These are phyloP conservation scores for Nebria ingens DNA, from an alignment of 1,140 invertebrate genomes.

Conservation along the genomic window DNA sequence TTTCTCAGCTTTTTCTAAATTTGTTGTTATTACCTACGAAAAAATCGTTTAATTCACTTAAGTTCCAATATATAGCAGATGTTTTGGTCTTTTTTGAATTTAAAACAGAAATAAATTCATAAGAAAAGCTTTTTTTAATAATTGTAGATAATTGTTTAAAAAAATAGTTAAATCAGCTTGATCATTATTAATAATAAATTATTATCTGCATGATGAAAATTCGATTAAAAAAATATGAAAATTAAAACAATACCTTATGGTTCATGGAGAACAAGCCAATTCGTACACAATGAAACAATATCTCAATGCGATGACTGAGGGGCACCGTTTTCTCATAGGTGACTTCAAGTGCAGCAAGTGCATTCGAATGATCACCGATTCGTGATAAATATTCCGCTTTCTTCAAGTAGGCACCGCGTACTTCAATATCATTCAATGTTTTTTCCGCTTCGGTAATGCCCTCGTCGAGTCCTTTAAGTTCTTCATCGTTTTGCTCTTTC, in stretches of 20 bases:
- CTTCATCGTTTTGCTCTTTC: conserved; percentile 69
- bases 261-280: conserved; percentile 81
- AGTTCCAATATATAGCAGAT: too few relatives aligned
- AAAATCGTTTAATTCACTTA: too few relatives aligned
- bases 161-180: too few relatives aligned
- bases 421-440: conserved; percentile 82
- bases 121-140: too few relatives aligned
- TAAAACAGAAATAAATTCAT: conserved; percentile 30
- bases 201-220: too few relatives aligned
- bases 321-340: conserved; percentile 85
- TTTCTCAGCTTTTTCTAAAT: conserved; percentile 16
- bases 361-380: conserved; percentile 83
- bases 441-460: conserved; percentile 85
- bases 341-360: conserved; percentile 60
- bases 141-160: too few relatives aligned
- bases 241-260: conserved; percentile 56
- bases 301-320: conserved; percentile 75
- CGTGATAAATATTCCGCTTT: conserved; percentile 91
- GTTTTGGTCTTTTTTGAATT: conserved; percentile 20
- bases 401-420: conserved; percentile 65
- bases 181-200: too few relatives aligned
- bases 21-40: conserved; percentile 14
- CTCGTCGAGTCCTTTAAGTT: conserved; percentile 70
- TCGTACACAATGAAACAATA: conserved; percentile 81
- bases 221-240: conserved; percentile 25